phyloP scores from a whole-genome alignment of 2,113 vertebrate species.

The Holacanthus passer region DNA sequence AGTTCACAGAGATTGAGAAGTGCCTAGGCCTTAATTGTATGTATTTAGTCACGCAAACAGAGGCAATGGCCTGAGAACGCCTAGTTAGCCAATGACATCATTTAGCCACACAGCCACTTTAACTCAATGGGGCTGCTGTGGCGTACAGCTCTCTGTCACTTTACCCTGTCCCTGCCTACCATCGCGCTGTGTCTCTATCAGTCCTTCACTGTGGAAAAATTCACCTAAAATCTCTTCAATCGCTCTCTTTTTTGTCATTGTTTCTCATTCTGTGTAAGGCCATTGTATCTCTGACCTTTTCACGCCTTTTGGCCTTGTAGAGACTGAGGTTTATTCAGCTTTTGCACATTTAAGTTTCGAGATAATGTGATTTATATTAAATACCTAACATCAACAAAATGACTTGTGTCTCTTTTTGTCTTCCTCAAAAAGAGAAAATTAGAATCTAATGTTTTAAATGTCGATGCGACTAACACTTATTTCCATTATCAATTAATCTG shows the following conservation, averaged over 20 bases:
- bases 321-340: neutral
- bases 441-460: neutral
- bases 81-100: constrained; percentile 98
- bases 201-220: neutral
- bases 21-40: constrained; percentile 99
- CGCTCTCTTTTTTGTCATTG: neutral
- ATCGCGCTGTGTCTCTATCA: constrained; percentile 25
- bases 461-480: neutral
- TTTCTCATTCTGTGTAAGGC: neutral
- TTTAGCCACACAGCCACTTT: constrained; percentile 89
- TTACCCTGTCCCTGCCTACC: constrained; percentile 35
- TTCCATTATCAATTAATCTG: neutral
- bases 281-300: neutral
- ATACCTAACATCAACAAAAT: neutral
- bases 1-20: constrained; percentile 98
- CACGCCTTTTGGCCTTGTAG: neutral
- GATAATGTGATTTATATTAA: neutral
- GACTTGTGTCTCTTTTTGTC: neutral
- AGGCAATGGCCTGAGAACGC: constrained; percentile 99
- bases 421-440: neutral
- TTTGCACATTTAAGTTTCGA: neutral
- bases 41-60: constrained; percentile 99
- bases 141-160: constrained; percentile 74
- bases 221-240: neutral
- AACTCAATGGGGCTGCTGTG: constrained; percentile 91